These are phyloP conservation scores for Nematostella vectensis DNA, from an alignment of 92 coral and sea anemone genomes.

Conservation along the genomic window DNA sequence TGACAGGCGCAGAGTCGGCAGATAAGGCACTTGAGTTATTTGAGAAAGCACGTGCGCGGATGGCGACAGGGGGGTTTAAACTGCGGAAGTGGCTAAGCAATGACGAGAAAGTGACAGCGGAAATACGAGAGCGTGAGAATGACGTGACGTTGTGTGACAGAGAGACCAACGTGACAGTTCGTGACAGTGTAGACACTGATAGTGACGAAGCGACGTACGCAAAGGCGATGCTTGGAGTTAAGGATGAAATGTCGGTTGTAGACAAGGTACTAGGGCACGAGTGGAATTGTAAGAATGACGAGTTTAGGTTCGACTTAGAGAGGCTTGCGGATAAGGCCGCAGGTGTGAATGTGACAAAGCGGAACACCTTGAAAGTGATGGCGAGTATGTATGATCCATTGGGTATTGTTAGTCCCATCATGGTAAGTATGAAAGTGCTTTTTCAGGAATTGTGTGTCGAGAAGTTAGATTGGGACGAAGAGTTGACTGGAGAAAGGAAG, in stretches of 20 bases:
- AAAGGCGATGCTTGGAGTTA: too few relatives aligned
- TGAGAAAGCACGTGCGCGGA: constrained; percentile 6
- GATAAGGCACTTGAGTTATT: too few relatives aligned
- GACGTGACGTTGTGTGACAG: too few relatives aligned
- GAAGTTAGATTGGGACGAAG: constrained; percentile 17
- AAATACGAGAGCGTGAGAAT: too few relatives aligned
- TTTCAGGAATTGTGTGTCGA: constrained; percentile 14
- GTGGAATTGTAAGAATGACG: constrained; percentile 15
- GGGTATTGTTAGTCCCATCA: constrained; percentile 1
- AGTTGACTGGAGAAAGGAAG: not conserved
- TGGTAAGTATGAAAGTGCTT: constrained; percentile 5
- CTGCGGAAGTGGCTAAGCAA: too few relatives aligned
- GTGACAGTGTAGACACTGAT: too few relatives aligned
- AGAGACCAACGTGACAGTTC: too few relatives aligned
- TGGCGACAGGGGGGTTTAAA: constrained; percentile 27
- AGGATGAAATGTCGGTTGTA: too few relatives aligned
- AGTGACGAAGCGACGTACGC: too few relatives aligned
- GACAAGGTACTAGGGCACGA: too few relatives aligned
- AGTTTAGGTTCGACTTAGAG: constrained; percentile 4
- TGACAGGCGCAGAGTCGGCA: too few relatives aligned
- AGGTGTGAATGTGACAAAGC: constrained; percentile 1
- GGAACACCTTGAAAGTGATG: constrained; percentile 5
- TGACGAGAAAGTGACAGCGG: too few relatives aligned
- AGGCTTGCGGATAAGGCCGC: not conserved
- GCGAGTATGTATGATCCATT: constrained; percentile 20